phyloP scores from a whole-genome alignment of 2,113 vertebrate genomes.

The Xiphias gladius region DNA sequence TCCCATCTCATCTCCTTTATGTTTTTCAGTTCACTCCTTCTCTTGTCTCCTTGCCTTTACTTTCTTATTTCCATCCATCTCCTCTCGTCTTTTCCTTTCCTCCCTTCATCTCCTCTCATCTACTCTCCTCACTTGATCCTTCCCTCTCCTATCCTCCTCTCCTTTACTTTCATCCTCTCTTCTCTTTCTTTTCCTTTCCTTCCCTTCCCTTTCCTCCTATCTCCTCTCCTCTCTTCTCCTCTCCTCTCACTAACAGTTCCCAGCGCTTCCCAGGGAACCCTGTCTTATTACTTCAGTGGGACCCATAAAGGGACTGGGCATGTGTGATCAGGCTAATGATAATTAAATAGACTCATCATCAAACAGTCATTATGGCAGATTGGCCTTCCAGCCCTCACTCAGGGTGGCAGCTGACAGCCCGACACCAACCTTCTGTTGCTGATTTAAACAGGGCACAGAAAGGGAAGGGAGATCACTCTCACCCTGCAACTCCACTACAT shows the following conservation, averaged over 20 bases:
- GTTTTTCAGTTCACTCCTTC: not conserved
- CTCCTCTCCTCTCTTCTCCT: not conserved
- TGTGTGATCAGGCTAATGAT: conserved; percentile 66
- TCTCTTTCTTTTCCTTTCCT: not conserved
- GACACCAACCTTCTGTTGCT: conserved; percentile 58
- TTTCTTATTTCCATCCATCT: too few relatives aligned
- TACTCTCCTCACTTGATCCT: not conserved
- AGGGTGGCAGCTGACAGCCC: conserved; percentile 52
- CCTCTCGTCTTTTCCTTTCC: not conserved
- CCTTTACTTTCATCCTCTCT: too few relatives aligned
- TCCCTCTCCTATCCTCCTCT: not conserved
- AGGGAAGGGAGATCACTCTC: not conserved
- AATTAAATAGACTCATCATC: conserved; percentile 74
- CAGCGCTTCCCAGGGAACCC: conserved; percentile 22
- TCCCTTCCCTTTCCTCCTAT: not conserved
- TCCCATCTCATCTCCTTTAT: too few relatives aligned
- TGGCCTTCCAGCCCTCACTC: conserved; percentile 50
- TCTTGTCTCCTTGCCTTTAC: not conserved
- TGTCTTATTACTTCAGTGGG: conserved; percentile 52
- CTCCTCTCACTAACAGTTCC: not conserved
- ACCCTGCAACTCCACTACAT: not conserved
- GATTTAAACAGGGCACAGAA: conserved; percentile 40
- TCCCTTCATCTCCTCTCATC: not conserved
- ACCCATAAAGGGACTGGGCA: conserved; percentile 61
- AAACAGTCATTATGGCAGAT: conserved; percentile 68